Evolutionary conservation across 1,140 invertebrate genomes (phyloP).

Genomic region (Lepidurus apus): DNA sequence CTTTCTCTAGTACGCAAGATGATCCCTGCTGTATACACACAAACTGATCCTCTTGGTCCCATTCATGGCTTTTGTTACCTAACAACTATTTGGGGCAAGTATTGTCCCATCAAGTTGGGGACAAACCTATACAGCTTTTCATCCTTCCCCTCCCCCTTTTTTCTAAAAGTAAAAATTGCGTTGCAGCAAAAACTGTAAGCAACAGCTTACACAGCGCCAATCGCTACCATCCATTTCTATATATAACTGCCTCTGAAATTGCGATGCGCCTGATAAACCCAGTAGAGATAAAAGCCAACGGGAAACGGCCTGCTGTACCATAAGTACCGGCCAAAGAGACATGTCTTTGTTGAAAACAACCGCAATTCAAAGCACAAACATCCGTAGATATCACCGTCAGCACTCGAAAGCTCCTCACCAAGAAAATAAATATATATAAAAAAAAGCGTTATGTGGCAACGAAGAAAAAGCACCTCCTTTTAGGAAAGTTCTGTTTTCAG

Average conservation of each 20-base stretch:
- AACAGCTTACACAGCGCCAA: not conserved
- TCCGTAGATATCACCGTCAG: not conserved
- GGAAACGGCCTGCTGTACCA: not conserved
- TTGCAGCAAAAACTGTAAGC: not conserved
- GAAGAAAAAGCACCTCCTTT: not conserved
- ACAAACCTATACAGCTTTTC: not conserved
- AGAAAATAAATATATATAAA: not conserved
- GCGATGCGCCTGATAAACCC: slow-evolving; percentile 6
- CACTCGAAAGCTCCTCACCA: not conserved
- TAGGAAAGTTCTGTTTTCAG: not conserved
- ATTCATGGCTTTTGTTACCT: not conserved
- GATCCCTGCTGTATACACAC: not conserved
- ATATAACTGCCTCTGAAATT: not conserved
- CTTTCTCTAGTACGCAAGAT: slow-evolving; percentile 15
- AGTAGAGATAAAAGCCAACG: not conserved
- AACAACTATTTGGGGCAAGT: not conserved
- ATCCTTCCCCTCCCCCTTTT: not conserved
- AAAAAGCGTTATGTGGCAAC: not conserved
- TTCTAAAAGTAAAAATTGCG: not conserved
- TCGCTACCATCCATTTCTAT: not conserved
- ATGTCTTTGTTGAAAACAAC: not conserved
- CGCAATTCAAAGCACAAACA: not conserved
- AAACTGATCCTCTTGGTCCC: not conserved
- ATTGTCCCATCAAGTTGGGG: not conserved
- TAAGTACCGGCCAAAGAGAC: not conserved